phyloP scores from a whole-genome alignment of 1,140 invertebrate genomes.

The Stenopsyche tienmushanensis region DNA sequence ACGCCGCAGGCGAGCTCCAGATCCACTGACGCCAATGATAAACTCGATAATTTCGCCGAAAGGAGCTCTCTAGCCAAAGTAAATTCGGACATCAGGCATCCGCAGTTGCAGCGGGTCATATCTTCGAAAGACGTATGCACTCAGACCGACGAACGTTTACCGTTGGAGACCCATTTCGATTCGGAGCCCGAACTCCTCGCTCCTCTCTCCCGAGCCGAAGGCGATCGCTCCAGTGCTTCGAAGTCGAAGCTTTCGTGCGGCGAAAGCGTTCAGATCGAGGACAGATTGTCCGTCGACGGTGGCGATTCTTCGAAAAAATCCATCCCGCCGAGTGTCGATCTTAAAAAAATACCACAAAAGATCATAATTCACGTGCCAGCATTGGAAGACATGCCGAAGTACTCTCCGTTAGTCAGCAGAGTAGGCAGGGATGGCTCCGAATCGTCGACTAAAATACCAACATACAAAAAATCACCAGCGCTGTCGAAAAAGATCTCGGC shows the following conservation, averaged over 20 bases:
- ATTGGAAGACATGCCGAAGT: constrained; percentile 46
- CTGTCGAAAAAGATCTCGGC: not conserved
- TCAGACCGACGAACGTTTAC: constrained; percentile 36
- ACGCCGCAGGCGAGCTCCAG: constrained; percentile 22
- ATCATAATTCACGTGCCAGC: constrained; percentile 50
- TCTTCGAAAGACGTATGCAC: constrained; percentile 34
- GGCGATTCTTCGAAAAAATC: not conserved
- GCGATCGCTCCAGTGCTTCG: not conserved
- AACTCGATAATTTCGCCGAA: constrained; percentile 27
- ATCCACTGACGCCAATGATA: constrained; percentile 25
- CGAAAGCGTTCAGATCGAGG: too few relatives aligned
- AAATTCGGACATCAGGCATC: constrained; percentile 1
- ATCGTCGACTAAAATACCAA: constrained; percentile 23
- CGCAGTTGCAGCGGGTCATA: constrained; percentile 8
- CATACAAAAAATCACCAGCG: constrained; percentile 3
- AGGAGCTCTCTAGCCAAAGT: constrained; percentile 34
- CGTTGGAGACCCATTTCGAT: too few relatives aligned
- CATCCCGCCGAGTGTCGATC: not conserved
- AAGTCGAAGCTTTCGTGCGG: not conserved
- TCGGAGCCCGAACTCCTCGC: not conserved
- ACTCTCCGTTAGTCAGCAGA: constrained; percentile 29
- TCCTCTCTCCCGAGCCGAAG: not conserved
- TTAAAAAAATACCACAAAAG: constrained; percentile 35
- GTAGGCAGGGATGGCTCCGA: too few relatives aligned
- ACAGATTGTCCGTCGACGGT: too few relatives aligned